phyloP scores from a whole-genome alignment of 2,888 invertebrate genomes.

The Aspidapion aeneum region DNA sequence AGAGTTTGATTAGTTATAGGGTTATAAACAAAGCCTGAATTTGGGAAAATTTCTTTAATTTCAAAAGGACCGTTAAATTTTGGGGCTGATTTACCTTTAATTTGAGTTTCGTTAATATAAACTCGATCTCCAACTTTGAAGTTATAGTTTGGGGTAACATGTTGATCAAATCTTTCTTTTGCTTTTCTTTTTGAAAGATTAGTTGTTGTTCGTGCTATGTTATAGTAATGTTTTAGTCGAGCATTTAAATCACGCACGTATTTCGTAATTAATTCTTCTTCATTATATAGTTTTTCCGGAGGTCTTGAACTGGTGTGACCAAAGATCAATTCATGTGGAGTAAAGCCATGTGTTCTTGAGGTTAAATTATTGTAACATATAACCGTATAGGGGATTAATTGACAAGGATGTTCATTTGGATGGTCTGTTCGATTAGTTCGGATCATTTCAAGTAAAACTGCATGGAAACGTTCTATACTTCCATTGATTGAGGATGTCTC shows the following conservation, averaged over 20 bases:
- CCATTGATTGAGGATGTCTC: slow-evolving; percentile 12
- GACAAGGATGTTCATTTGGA: slow-evolving; percentile 18
- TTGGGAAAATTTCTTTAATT: too few species aligned
- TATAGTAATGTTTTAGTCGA: slow-evolving; percentile 20
- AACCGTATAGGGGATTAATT: slow-evolving; percentile 14
- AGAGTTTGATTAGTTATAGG: slow-evolving; percentile 1
- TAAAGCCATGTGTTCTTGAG: slow-evolving; percentile 16
- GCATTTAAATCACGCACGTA: slow-evolving; percentile 23
- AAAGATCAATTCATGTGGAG: slow-evolving; percentile 20
- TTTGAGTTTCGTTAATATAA: not conserved
- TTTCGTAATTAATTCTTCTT: slow-evolving; percentile 22
- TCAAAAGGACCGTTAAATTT: slow-evolving; percentile 10
- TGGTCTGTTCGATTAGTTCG: slow-evolving; percentile 11
- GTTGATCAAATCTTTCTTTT: not conserved
- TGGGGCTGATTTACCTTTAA: not conserved
- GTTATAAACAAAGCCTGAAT: slow-evolving; percentile 1
- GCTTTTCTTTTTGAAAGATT: slow-evolving; percentile 1
- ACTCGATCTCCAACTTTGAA: not conserved
- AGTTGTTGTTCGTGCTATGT: slow-evolving; percentile 17
- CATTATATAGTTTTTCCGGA: slow-evolving; percentile 20
- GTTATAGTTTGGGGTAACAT: not conserved
- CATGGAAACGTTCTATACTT: too few species aligned
- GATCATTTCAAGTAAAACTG: too few species aligned
- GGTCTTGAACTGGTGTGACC: slow-evolving; percentile 20
- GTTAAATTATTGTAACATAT: slow-evolving; percentile 19